Conservation (phyloP, 2,797 vertebrate genomes). For the Liparis tanakae region DNA sequence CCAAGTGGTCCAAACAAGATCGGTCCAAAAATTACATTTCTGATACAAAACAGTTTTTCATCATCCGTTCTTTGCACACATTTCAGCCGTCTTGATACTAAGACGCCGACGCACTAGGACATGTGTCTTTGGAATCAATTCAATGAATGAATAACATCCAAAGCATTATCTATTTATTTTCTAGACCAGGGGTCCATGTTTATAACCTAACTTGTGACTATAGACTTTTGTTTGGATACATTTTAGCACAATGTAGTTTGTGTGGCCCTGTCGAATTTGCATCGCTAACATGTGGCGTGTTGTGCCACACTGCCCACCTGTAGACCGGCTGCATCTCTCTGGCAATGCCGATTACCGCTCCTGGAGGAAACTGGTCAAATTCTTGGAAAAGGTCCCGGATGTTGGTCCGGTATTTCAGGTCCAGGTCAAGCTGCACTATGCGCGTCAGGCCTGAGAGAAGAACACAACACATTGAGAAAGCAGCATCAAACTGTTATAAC, state of each 20-base stretch:
- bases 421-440: conserved; percentile 94
- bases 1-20: neutral
- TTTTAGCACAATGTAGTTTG: neutral
- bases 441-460: conserved; percentile 84
- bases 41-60: neutral
- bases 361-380: conserved; percentile 88
- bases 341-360: conserved; percentile 91
- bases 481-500: neutral
- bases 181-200: neutral
- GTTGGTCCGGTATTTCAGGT: conserved; percentile 93
- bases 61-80: neutral
- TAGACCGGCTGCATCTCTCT: conserved; percentile 98
- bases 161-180: neutral
- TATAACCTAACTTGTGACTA: neutral
- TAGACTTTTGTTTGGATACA: neutral
- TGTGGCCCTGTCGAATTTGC: neutral
- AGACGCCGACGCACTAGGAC: neutral
- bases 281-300: neutral
- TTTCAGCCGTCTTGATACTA: neutral
- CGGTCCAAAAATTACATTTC: neutral
- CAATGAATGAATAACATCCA: neutral
- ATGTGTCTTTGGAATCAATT: neutral
- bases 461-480: neutral
- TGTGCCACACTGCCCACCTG: conserved; percentile 83
- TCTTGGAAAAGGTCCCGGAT: conserved; percentile 94